These are phyloP conservation scores for Pimephales promelas DNA, from an alignment of 2,113 vertebrate genomes.

Conservation along the genomic window DNA sequence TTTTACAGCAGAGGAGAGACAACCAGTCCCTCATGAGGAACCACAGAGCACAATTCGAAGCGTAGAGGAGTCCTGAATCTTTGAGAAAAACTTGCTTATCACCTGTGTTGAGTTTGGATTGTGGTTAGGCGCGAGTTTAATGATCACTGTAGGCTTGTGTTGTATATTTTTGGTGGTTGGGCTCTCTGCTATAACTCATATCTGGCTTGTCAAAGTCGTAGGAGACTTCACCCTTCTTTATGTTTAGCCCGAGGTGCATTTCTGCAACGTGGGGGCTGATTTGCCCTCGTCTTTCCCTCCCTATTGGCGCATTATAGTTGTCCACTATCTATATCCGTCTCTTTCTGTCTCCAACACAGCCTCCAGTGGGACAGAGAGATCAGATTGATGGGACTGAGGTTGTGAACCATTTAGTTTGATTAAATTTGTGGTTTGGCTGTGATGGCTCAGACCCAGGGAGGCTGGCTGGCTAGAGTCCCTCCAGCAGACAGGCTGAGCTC, in stretches of 20 bases:
- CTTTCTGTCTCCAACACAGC: conserved; percentile 5
- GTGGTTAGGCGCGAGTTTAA: not conserved
- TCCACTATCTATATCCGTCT: conserved; percentile 12
- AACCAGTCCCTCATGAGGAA: conserved; percentile 44
- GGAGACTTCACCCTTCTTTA: not conserved
- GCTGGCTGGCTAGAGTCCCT: conserved; percentile 48
- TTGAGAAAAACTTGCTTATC: not conserved
- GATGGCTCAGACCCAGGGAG: conserved; percentile 59
- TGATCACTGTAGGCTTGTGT: not conserved
- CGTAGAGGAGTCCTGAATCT: not conserved
- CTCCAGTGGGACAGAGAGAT: conserved; percentile 15
- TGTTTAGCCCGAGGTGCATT: conserved; percentile 16
- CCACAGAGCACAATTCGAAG: not conserved
- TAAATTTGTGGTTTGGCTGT: conserved; percentile 67
- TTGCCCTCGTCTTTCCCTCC: conserved; percentile 24
- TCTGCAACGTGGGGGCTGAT: conserved; percentile 9
- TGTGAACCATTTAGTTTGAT: conserved; percentile 62
- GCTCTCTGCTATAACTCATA: conserved; percentile 18
- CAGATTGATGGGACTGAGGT: conserved; percentile 32
- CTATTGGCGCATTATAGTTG: conserved; percentile 1
- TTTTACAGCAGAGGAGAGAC: conserved; percentile 50
- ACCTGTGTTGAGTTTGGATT: not conserved
- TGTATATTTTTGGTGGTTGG: not conserved
- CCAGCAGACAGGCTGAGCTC: conserved; percentile 67
- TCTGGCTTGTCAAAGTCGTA: not conserved